Evolutionary conservation across 2,888 invertebrate genomes (phyloP), one percentile per base, ranked within the genome.

Genomic region (Nomada ferruginata): DNA sequence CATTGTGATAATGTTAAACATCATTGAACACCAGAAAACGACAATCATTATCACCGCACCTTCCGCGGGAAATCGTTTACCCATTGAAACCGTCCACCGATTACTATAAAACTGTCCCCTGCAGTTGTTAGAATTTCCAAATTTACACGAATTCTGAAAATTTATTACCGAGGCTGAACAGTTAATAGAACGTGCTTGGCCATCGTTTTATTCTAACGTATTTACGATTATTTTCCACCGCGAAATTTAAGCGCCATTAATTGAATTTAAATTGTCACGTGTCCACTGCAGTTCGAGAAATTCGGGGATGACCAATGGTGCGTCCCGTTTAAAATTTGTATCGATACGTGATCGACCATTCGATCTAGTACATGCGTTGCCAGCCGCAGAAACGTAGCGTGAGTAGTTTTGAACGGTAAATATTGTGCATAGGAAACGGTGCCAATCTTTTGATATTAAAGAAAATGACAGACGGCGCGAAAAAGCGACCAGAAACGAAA

Each of bases 21-120:
- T 79, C 61, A 71, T 50, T 78, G 72, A 72, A 75, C 82, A 83
- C 52, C 53, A 71, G 52, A 63, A 79, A 85, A 76, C 70, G 66
- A 9, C 69, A 53, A 76, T 76, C 59, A 64, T 86, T 84, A 78
- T 85, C 82, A 71, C 77, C 73, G 18, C 73, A 82, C 82, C 82
- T 82, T 59, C 44, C 70, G 53, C 77, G 70, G 63, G 59, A 82
- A 68, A 70, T 57, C 53, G 26, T 57, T 61, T 36, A 60, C 13
- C 20, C 26, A 65, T 42, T 53, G 13, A 13, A 44, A 5, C 15
- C 18, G 15, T 26, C 26, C 0, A 61, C 20, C 65, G 52, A 36
- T 36, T 36, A 36, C 36, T 36, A 36, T 36, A 36, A 36, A 36
- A 36, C 7, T 36, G 36, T 36, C 7, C 36, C 36, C 36, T 36